A percentile compares a stretch with the other conserved stretches of the same genome.
Evolutionary conservation across 2,113 vertebrate species (phyloP).

Genomic region (Corythoichthys haematopterus): DNA sequence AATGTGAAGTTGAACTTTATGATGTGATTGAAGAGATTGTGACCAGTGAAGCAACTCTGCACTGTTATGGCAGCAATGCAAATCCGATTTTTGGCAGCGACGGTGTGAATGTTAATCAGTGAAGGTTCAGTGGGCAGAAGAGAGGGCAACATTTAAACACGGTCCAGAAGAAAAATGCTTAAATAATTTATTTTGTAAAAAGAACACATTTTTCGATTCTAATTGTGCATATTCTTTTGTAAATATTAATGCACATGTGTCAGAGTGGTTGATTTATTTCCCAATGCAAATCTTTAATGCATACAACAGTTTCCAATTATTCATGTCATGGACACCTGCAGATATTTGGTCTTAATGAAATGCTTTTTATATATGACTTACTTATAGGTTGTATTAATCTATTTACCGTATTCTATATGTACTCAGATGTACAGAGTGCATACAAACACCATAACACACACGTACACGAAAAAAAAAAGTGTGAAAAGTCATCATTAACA

Average conservation of each 20-base stretch:
- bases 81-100: not conserved
- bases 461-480: not conserved
- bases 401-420: not conserved
- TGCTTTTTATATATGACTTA: not conserved
- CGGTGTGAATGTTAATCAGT: not conserved
- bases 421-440: not conserved
- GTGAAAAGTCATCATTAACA: not conserved
- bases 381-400: not conserved
- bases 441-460: not conserved
- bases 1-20: not conserved
- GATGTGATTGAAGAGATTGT: slow-evolving; percentile 1
- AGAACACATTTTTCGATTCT: not conserved
- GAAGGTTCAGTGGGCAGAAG: not conserved
- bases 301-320: not conserved
- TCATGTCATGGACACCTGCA: not conserved
- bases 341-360: not conserved
- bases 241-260: not conserved
- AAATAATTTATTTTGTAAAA: too few species aligned
- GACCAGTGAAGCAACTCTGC: slow-evolving; percentile 1
- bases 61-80: not conserved
- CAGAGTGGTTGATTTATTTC: not conserved
- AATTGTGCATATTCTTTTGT: not conserved
- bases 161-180: not conserved
- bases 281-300: not conserved
- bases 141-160: not conserved